These are phyloP conservation scores for Montipora capitata DNA, from an alignment of 92 coral and sea anemone genomes.

Conservation along the genomic window DNA sequence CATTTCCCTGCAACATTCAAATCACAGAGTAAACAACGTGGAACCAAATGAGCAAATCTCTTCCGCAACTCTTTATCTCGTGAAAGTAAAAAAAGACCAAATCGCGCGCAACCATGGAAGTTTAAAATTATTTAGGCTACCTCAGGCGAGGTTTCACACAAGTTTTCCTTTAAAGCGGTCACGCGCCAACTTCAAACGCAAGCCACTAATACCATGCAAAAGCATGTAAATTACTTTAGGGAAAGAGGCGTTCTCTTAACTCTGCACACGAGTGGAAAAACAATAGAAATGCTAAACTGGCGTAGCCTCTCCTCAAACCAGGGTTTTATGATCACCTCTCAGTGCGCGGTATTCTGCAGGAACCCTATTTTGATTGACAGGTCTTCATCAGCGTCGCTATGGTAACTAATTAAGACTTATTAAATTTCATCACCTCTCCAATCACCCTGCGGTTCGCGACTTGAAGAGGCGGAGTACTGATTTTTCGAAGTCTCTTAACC, in stretches of 20 bases:
- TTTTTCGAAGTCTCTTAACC: slow-evolving; percentile 48
- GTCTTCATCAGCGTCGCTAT: slow-evolving; percentile 63
- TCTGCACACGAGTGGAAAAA: slow-evolving; percentile 77
- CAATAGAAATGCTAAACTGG: slow-evolving; percentile 77
- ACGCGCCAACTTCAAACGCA: slow-evolving; percentile 38
- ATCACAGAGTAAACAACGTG: slow-evolving; percentile 80
- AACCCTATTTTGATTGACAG: slow-evolving; percentile 87
- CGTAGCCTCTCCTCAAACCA: slow-evolving; percentile 58
- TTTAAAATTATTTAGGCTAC: slow-evolving; percentile 1
- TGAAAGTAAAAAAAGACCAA: neutral
- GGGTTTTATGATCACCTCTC: slow-evolving; percentile 44
- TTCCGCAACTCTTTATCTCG: neutral
- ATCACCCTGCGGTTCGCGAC: slow-evolving; percentile 56
- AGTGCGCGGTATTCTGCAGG: slow-evolving; percentile 54
- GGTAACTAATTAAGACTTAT: slow-evolving; percentile 88
- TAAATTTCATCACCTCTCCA: slow-evolving; percentile 86
- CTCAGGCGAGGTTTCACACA: slow-evolving; percentile 23
- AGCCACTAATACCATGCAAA: slow-evolving; percentile 60
- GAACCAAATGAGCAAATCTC: slow-evolving; percentile 56
- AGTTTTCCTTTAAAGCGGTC: slow-evolving; percentile 1
- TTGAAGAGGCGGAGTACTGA: slow-evolving; percentile 39
- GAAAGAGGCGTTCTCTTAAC: slow-evolving; percentile 72
- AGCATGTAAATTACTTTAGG: slow-evolving; percentile 82
- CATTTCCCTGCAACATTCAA: slow-evolving; percentile 84
- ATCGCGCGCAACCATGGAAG: neutral